Conservation (phyloP, 2,113 vertebrate species). For the Triplophysa dalaica region DNA sequence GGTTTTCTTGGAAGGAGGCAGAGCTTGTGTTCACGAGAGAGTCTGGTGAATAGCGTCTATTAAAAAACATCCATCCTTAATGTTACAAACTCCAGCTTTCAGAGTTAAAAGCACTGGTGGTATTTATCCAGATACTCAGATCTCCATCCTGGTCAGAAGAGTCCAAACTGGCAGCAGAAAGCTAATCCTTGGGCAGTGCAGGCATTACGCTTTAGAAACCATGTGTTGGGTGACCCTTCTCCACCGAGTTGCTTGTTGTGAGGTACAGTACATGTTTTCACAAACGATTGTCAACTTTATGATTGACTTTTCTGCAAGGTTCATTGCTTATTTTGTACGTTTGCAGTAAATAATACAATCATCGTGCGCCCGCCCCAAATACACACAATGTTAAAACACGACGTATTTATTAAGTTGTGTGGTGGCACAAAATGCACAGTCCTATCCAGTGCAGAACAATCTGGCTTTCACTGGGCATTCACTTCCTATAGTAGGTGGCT, state of each 20-base stretch:
- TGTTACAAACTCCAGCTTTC: conserved; percentile 12
- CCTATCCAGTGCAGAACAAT: not conserved
- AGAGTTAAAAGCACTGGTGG: conserved; percentile 34
- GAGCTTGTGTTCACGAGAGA: conserved; percentile 29
- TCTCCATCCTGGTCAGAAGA: conserved; percentile 21
- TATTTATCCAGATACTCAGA: conserved; percentile 30
- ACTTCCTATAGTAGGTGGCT: not conserved
- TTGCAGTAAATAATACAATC: conserved; percentile 11
- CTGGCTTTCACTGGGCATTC: conserved; percentile 36
- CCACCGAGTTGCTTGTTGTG: not conserved
- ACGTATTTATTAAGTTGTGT: not conserved
- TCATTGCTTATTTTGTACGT: not conserved
- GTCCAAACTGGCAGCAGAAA: conserved; percentile 33
- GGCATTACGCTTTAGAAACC: not conserved
- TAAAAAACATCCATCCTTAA: not conserved
- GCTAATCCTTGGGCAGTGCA: conserved; percentile 32
- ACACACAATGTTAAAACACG: not conserved
- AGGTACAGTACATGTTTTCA: not conserved
- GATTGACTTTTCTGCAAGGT: not conserved
- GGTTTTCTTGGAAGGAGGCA: conserved; percentile 42
- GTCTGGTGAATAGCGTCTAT: conserved; percentile 27
- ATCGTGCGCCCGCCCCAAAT: not conserved
- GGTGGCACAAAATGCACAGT: not conserved
- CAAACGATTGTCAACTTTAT: conserved; percentile 5
- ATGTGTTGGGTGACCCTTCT: not conserved